Base-by-base conservation (phyloP, 2,888 invertebrate species). In the Andrena fulva region DNA sequence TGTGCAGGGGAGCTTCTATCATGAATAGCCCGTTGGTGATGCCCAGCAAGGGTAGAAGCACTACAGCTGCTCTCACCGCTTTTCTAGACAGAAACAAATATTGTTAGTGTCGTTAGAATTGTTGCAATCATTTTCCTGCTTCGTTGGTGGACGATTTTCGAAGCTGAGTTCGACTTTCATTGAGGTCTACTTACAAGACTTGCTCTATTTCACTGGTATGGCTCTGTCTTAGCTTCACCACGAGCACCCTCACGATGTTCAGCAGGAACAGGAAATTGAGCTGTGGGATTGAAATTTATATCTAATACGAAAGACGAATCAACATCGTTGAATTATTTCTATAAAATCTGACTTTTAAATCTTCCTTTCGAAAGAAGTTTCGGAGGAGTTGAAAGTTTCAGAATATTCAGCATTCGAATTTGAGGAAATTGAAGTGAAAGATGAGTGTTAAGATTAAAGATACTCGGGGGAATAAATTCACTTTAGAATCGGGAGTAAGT, bases 11-110 rank as follows among this genome's bases (percentile, higher is more conserved):
- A 0, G 96, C 96, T 77, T 96, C 96, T 35, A 96, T 94, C 95
- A 97, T 96, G 90, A 96, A 96, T 77, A 98, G 94, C 1, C 96
- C 93, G 93, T 98, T 97, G 1, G 97, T 97, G 76, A 97, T 97
- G 2, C 98, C 98, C 89, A 98, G 94, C 3, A 98, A 94, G 0
- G 98, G 98, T 8, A 98, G 93, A 6, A 98, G 94, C 2, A 98
- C 96, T 20, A 97, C 94, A 0, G 97, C 97, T 0, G 98, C 98
- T 56, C 97, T 95, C 0, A 97, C 97, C 0, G 97, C 97, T 94
- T 97, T 98, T 89, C 98, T 97, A 92, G 87, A 92, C 89, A 84
- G n/a, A 12, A 29, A 70, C 6, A 31, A 31, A 27, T 4, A 5
- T 42, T 16, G 10, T 63, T 54, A 54, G n/a, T 3, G 42, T 33